phyloP scores from a whole-genome alignment of 2,113 vertebrate genomes.

The Alaudala cheleensis region DNA sequence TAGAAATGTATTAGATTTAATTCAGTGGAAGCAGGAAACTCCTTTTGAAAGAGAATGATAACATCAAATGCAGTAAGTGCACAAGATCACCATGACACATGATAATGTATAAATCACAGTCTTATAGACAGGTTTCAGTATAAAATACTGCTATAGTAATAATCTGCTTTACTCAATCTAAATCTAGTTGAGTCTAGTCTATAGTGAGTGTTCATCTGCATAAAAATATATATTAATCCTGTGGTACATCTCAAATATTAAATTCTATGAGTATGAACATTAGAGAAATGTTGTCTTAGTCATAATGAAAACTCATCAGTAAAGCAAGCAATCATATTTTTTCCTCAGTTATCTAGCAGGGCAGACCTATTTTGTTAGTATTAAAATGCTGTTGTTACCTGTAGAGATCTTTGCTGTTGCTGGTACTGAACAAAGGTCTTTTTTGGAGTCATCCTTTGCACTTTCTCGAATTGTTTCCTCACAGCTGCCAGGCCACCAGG shows the following conservation, averaged over 20 bases:
- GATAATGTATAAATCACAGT: slow-evolving; percentile 2
- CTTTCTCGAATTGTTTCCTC: slow-evolving; percentile 90
- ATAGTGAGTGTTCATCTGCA: not conserved
- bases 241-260: not conserved
- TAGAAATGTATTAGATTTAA: slow-evolving; percentile 35
- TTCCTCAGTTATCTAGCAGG: not conserved
- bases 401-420: slow-evolving; percentile 78
- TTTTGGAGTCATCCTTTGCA: slow-evolving; percentile 74
- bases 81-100: slow-evolving; percentile 13
- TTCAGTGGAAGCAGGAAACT: slow-evolving; percentile 14
- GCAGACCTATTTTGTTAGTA: not conserved
- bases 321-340: not conserved
- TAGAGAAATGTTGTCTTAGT: not conserved
- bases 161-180: not conserved
- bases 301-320: not conserved
- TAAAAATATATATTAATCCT: not conserved
- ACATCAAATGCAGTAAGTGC: not conserved
- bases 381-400: slow-evolving; percentile 77
- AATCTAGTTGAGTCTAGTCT: not conserved
- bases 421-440: slow-evolving; percentile 82
- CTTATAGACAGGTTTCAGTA: not conserved
- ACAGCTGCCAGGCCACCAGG: slow-evolving; percentile 89
- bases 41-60: slow-evolving; percentile 28
- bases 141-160: not conserved
- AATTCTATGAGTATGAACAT: not conserved